These are phyloP conservation scores for Imbricaverruca yamaguchii DNA, from an alignment of 2,888 invertebrate genomes.

Conservation along the genomic window DNA sequence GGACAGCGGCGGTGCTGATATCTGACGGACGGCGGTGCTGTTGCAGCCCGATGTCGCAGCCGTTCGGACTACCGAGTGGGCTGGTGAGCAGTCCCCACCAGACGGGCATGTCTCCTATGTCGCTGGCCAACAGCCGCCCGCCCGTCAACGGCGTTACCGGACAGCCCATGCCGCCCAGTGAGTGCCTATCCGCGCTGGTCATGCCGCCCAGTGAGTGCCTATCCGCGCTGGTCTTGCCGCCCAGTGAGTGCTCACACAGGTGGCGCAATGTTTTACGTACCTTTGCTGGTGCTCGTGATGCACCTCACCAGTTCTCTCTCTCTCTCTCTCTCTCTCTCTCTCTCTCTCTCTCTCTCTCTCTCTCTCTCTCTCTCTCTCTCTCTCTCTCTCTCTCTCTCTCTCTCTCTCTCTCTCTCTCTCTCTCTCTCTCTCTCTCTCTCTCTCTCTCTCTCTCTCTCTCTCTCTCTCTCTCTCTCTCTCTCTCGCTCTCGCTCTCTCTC, in stretches of 20 bases:
- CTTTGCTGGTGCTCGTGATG: too few species aligned
- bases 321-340: too few species aligned
- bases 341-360: too few species aligned
- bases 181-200: not conserved
- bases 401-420: too few species aligned
- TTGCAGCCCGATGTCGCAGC: not conserved
- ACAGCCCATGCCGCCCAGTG: conserved; percentile 9
- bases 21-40: not conserved
- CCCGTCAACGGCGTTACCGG: not conserved
- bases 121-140: not conserved
- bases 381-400: too few species aligned
- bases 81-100: not conserved
- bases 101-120: not conserved
- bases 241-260: not conserved
- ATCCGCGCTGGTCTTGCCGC: not conserved
- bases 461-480: too few species aligned
- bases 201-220: not conserved
- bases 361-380: too few species aligned
- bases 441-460: too few species aligned
- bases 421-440: too few species aligned
- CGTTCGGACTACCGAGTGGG: not conserved
- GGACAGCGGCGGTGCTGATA: not conserved
- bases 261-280: too few species aligned
- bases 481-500: not conserved
- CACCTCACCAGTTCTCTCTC: too few species aligned